A percentile compares a stretch with the other conserved stretches of the same genome.
phyloP scores from a whole-genome alignment of 2,797 vertebrate species.

The Ctenochaetus hawaiiensis region DNA sequence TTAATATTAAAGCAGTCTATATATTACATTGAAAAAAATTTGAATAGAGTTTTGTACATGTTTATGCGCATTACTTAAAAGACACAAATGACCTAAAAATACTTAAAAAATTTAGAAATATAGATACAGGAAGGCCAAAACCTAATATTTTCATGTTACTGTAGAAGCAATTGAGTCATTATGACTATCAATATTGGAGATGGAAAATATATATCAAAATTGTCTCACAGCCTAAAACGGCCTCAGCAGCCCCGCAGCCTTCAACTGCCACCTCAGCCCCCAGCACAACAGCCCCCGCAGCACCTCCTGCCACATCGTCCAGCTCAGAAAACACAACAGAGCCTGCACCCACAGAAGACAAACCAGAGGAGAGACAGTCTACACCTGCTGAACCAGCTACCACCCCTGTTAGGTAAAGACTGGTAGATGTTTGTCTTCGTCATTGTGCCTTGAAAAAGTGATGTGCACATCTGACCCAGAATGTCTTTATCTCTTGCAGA shows the following conservation, averaged over 20 bases:
- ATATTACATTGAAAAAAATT: too few species aligned
- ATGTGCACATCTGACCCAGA: background rate
- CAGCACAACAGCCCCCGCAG: constrained; percentile 69
- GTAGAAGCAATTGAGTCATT: too few species aligned
- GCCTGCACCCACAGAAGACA: constrained; percentile 81
- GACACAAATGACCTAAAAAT: too few species aligned
- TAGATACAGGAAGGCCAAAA: too few species aligned
- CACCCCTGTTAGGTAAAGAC: constrained; percentile 60
- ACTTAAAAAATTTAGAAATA: too few species aligned
- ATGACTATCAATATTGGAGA: too few species aligned
- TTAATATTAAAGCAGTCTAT: too few species aligned
- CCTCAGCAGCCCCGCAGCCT: constrained; percentile 73
- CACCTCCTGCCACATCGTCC: constrained; percentile 72
- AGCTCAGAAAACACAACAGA: constrained; percentile 79
- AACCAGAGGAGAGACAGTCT: constrained; percentile 82
- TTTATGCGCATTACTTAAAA: too few species aligned
- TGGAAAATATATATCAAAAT: background rate
- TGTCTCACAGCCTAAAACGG: constrained; percentile 88
- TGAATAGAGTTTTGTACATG: too few species aligned
- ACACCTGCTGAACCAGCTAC: constrained; percentile 76
- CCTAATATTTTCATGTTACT: too few species aligned
- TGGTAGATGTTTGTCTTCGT: constrained; percentile 24
- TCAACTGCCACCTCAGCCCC: constrained; percentile 68
- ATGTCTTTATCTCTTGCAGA: constrained; percentile 81
- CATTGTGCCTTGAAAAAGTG: background rate